phyloP scores from a whole-genome alignment of 2,888 invertebrate genomes.

The Phragmatobia fuliginosa region DNA sequence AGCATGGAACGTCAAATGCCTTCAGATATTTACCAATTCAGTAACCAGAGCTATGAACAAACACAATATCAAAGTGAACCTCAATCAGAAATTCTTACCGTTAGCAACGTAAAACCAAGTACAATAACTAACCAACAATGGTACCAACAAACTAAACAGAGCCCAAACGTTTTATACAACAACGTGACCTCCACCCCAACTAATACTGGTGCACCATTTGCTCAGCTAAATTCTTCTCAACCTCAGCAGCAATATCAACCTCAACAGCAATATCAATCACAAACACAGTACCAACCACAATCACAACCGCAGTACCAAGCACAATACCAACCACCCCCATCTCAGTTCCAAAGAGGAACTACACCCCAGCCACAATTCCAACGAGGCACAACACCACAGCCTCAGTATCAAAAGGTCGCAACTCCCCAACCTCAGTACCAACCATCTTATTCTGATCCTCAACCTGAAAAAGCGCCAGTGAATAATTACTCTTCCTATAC shows the following conservation, averaged over 20 bases:
- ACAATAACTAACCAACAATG: conserved; percentile 79
- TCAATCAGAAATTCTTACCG: conserved; percentile 76
- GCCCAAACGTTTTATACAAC: conserved; percentile 69
- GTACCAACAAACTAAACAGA: conserved; percentile 75
- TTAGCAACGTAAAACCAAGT: conserved; percentile 81
- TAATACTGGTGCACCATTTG: conserved; percentile 46
- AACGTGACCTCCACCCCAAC: conserved; percentile 59
- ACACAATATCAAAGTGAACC: conserved; percentile 75
- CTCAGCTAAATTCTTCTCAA: conserved; percentile 59
- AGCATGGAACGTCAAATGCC: conserved; percentile 80
- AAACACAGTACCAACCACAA: conserved; percentile 16
- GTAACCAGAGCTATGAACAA: conserved; percentile 69
- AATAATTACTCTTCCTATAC: conserved; percentile 64
- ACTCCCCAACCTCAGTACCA: conserved; percentile 55
- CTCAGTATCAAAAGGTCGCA: conserved; percentile 46
- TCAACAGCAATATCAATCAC: conserved; percentile 54
- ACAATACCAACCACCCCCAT: conserved; percentile 44
- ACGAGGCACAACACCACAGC: conserved; percentile 46
- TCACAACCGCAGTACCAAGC: conserved; percentile 41
- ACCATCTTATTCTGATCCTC: conserved; percentile 64
- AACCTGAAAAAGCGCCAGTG: conserved; percentile 59
- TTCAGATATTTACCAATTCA: conserved; percentile 74
- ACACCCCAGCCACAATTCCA: conserved; percentile 48
- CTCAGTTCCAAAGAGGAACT: conserved; percentile 54
- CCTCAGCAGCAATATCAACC: conserved; percentile 54